Evolutionary conservation across 2,888 invertebrate species (phyloP), one percentile per base, ranked within the genome.

Genomic region (Acleris holmiana): DNA sequence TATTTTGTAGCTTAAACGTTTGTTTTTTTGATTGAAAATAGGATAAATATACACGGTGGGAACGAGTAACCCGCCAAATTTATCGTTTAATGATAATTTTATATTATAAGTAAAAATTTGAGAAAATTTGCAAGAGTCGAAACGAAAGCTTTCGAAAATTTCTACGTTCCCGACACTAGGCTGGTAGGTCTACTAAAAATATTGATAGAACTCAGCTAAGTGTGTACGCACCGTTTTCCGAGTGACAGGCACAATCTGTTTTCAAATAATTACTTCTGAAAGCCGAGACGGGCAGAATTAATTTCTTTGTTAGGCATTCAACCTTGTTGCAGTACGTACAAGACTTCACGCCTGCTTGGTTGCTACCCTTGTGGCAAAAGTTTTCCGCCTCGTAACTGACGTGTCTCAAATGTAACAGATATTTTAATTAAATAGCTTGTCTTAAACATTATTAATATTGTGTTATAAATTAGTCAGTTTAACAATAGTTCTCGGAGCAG

Each of bases 241-340:
- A 84, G 83, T 86, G 88, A 86, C 89, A 86, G 83, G 81, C 88
- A 82, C 86, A 86, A 88, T 88, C 88, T 89, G 87, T 88, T 87
- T 86, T 87, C 86, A 82, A 88, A 89, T 88, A 89, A 89, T 89
- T 89, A 88, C 86, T 87, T 82, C 78, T 84, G 86, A 89, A 86
- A 88, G 86, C 86, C 79, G 83, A 86, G 86, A 83, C 84, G 83
- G 80, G 76, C 78, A 78, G 85, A 86, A 87, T 88, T 88, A 88
- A 88, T 87, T 88, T 88, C 84, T 86, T 87, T 86, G 86, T 86
- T 83, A 78, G 81, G 48, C 59, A 53, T 83, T 76, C 75, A 80
- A 79, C 80, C 81, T 81, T 80, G 76, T 80, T 80, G 69, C 59
- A 60, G 29, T 40, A 63, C 57, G 50, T 23, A 51, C 54, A 35